Conservation (phyloP, 2,888 invertebrate genomes). For the Drosophila mettleri region DNA sequence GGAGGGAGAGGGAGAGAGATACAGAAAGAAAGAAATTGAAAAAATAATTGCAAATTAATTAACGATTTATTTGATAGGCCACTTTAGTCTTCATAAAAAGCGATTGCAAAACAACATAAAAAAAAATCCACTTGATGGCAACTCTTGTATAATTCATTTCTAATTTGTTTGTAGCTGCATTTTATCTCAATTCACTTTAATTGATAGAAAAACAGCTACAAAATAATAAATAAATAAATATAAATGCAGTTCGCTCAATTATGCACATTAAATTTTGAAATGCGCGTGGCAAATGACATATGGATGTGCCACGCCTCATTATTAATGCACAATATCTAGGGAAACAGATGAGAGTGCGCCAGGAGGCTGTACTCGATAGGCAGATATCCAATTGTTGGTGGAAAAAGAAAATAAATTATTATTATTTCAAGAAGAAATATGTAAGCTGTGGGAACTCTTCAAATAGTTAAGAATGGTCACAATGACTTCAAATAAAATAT, state of each 20-base stretch:
- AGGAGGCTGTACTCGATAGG: neutral
- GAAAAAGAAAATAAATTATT: too few relatives aligned
- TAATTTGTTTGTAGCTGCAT: constrained; percentile 35
- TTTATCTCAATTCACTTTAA: constrained; percentile 28
- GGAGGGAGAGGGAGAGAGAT: too few relatives aligned
- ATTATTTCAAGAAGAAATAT: too few relatives aligned
- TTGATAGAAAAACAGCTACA: constrained; percentile 25
- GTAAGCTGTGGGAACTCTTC: too few relatives aligned
- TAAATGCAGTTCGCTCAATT: constrained; percentile 50
- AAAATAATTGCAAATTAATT: constrained; percentile 30
- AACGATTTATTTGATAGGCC: constrained; percentile 28
- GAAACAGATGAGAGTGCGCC: constrained; percentile 4
- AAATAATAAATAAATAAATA: constrained; percentile 7
- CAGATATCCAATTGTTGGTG: neutral
- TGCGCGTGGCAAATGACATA: constrained; percentile 22
- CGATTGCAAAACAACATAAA: neutral
- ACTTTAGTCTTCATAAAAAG: constrained; percentile 11
- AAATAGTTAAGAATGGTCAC: too few relatives aligned
- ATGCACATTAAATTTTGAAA: constrained; percentile 47
- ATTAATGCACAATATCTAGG: constrained; percentile 42
- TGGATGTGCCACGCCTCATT: constrained; percentile 6
- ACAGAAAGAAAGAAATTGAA: neutral
- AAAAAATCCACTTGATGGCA: constrained; percentile 11
- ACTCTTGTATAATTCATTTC: constrained; percentile 42
- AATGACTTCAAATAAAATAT: too few relatives aligned